Base-by-base conservation (phyloP, 2,113 vertebrate species). In the Stigmatopora argus region DNA sequence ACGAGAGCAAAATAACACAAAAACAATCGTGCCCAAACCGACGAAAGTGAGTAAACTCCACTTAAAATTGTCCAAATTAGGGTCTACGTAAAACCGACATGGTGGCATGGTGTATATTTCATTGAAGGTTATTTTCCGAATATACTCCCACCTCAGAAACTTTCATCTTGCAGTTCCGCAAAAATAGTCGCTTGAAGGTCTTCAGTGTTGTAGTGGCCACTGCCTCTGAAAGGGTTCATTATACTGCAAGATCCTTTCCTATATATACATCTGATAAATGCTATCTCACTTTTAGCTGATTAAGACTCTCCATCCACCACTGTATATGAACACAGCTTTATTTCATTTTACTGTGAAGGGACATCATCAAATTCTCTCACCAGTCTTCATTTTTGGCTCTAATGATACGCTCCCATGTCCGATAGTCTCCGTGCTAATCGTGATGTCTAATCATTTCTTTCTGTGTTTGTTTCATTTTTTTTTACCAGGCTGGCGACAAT, bases 401-500 rank as follows among this genome's bases (percentile, higher is more conserved):
- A 17, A 49, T 49, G 17, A n/a, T 46, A 46, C 11, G 45, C 45
- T 46, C 13, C 14, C 49, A 52, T 5, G 21, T 17, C 49, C n/a
- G 19, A 53, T 19, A 53, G 21, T 4, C 51, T 53, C 10, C 13
- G 19, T 41, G 51, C 51, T 53, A 5, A 23, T 53, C 21, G 5
- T 4, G 10, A 11, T 21, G 11, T 13, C 51, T 14, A 53, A 53
- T 4, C 14, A 14, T 1, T 13, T 53, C 51, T 53, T 53, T 59
- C 57, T 13, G 7, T 59, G 17, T 77, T 38, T 89, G 88, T 92
- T 89, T 58, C 38, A 41, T 59, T 41, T 59, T 59, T 45, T 47
- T 58, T 58, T 2, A 41, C 88, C 89, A 95, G 93, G 93, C 92
- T 95, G 93, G 92, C 93, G 92, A 94, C 95, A 94, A 95, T 96